A percentile compares a stretch with the other conserved stretches of the same genome.
Conservation (phyloP, 2,797 vertebrate species). For the Okamejei kenojei region DNA sequence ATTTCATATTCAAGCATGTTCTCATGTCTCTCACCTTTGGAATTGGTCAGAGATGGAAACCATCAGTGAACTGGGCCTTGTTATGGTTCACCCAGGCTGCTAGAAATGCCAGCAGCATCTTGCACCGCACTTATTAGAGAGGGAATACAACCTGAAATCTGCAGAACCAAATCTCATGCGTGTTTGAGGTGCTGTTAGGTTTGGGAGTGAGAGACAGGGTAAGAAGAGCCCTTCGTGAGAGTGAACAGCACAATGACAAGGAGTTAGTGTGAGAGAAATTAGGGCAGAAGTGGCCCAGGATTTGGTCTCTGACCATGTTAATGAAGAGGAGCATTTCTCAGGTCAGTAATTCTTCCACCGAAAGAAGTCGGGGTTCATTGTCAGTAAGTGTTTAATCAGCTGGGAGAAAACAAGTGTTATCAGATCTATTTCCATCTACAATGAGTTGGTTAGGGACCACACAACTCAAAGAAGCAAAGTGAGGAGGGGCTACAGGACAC, state of each 20-base stretch:
- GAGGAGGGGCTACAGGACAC: not conserved
- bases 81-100: too few species aligned
- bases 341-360: not conserved
- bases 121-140: too few species aligned
- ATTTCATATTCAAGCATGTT: not conserved
- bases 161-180: conserved; percentile 3
- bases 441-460: conserved; percentile 11
- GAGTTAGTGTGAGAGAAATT: not conserved
- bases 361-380: not conserved
- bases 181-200: not conserved
- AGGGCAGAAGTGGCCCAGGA: not conserved
- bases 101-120: not conserved
- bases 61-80: too few species aligned
- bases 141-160: not conserved
- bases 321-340: not conserved
- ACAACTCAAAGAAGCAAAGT: conserved; percentile 34
- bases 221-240: not conserved
- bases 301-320: not conserved
- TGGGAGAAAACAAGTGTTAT: not conserved
- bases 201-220: too few species aligned
- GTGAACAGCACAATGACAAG: not conserved
- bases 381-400: conserved; percentile 8
- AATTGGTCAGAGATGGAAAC: too few species aligned
- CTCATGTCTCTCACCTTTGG: too few species aligned
- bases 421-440: conserved; percentile 13